Evolutionary conservation across 2,797 vertebrate genomes (phyloP), one percentile per base, ranked within the genome.

Genomic region (Moxostoma hubbsi): DNA sequence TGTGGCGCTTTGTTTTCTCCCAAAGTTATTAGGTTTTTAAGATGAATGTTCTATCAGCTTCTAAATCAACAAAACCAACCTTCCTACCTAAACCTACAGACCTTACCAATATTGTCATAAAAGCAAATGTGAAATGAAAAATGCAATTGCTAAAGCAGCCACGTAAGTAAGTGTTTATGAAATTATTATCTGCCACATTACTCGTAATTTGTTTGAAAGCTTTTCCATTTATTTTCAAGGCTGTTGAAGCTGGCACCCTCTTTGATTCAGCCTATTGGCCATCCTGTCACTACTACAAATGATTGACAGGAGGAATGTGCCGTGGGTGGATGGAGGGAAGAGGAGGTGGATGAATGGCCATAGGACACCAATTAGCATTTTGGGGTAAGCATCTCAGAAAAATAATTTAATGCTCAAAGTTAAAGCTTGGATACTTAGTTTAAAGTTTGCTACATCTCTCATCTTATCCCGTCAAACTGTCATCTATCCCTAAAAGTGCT

Each of bases 261-360:
- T 89, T 85, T 65, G 85, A 88, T 75, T 72, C 51, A 45, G 18
- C 43, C 77, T 58, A 71, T 62, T 6, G 58, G 15, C 36, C 8
- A 9, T 43, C 43, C 59, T 70, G 61, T 71, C 58, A 55, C 11
- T 4, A 16, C 53, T 49, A 70, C 45, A 63, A 46, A 86, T 84
- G 87, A 86, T 87, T 90, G 87, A 92, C 91, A 89, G 88, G 79
- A 92, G 92, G 92, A 94, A 93, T 84, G 81, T 87, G 88, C 83
- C 88, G 88, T 88, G 70, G 67, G 55, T 24, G 79, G 84, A 80
- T 70, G 59, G 77, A 82, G 81, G 54, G 45, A 75, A 46, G 57
- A 68, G 64, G 47, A 71, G 72, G 46, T 43, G 63, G 8, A n/a
- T 11, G 46, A 47, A 43, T 64, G 57, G 67, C 49, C 63, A 18